These are phyloP conservation scores for Syngnathoides biaculeatus DNA, from an alignment of 2,113 vertebrate genomes.

Conservation along the genomic window DNA sequence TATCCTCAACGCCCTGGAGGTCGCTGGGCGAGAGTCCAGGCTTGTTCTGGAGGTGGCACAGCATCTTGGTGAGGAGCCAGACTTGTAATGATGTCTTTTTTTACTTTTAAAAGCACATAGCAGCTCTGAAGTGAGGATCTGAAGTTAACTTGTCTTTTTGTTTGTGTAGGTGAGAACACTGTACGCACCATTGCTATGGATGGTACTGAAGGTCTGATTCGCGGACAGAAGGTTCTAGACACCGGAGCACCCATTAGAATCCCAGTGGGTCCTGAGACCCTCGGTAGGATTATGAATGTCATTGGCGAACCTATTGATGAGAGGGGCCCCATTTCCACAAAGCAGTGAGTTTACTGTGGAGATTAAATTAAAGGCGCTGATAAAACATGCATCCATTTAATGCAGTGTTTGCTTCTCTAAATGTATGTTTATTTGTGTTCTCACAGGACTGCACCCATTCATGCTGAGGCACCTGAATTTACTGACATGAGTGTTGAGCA, in stretches of 20 bases:
- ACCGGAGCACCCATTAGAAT: slow-evolving; percentile 94
- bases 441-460: slow-evolving; percentile 86
- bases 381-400: not conserved
- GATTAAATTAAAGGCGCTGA: not conserved
- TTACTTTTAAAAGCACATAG: not conserved
- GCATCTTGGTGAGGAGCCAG: slow-evolving; percentile 83
- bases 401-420: not conserved
- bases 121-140: fast-evolving
- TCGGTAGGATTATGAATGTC: slow-evolving; percentile 98
- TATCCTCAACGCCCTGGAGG: slow-evolving; percentile 94
- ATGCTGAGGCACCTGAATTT: slow-evolving; percentile 95
- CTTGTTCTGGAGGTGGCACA: slow-evolving; percentile 97
- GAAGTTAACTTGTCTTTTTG: not conserved
- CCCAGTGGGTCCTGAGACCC: slow-evolving; percentile 92
- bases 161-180: slow-evolving; percentile 84
- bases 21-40: slow-evolving; percentile 83
- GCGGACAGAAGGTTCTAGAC: slow-evolving; percentile 93
- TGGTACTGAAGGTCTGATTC: slow-evolving; percentile 92
- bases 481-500: slow-evolving; percentile 98
- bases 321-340: slow-evolving; percentile 91
- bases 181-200: slow-evolving; percentile 99
- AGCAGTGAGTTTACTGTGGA: slow-evolving; percentile 79
- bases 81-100: not conserved
- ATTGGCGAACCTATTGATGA: slow-evolving; percentile 97
- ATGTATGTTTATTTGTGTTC: not conserved